Evolutionary conservation across 2,797 vertebrate species (phyloP).

Genomic region (Gorsachius magnificus): DNA sequence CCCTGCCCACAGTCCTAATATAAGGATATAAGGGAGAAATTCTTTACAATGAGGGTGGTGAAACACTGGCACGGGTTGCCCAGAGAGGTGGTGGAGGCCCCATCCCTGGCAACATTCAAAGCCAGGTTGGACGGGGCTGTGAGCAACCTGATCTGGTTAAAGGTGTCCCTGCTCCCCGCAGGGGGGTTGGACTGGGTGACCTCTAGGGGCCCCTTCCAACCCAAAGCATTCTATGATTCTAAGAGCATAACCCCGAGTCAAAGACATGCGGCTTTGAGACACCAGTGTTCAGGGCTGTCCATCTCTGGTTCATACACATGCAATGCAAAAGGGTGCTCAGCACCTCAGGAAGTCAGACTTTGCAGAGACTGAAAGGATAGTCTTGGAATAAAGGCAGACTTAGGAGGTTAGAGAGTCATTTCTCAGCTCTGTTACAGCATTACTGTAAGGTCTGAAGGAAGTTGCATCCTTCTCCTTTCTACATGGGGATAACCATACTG

Average conservation of each 20-base stretch:
- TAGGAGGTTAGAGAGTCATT: neutral
- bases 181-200: too few relatives aligned
- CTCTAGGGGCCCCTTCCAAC: too few relatives aligned
- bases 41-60: too few relatives aligned
- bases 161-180: too few relatives aligned
- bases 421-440: neutral
- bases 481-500: fast-evolving
- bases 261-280: neutral
- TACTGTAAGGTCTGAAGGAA: neutral
- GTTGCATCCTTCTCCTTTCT: neutral
- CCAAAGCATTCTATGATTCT: too few relatives aligned
- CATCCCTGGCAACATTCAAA: too few relatives aligned
- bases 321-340: neutral
- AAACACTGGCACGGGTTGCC: too few relatives aligned
- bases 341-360: neutral
- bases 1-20: neutral
- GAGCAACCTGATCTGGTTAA: too few relatives aligned
- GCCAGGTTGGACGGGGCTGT: too few relatives aligned
- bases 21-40: too few relatives aligned
- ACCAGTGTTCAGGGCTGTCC: too few relatives aligned
- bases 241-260: neutral
- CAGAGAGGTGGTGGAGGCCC: too few relatives aligned
- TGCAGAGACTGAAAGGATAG: neutral
- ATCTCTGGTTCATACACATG: neutral
- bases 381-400: neutral